A percentile compares a stretch with the other conserved stretches of the same genome.
Conservation (phyloP, 1,140 invertebrate species). For the Orchesella cincta region DNA sequence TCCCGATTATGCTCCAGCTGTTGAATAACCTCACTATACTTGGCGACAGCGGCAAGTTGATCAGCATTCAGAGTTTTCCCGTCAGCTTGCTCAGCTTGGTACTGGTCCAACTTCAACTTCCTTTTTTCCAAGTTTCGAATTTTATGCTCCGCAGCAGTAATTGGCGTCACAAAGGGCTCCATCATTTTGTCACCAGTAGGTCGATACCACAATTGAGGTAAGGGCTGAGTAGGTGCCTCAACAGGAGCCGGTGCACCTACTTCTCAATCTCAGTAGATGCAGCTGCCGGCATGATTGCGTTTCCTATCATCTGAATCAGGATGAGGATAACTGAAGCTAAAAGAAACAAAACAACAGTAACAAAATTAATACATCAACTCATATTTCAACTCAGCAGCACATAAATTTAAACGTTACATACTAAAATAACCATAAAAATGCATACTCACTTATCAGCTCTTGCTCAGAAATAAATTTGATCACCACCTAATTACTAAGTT, state of each 20-base stretch:
- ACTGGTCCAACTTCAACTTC: conserved; percentile 84
- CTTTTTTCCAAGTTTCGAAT: conserved; percentile 93
- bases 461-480: no score
- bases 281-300: background rate
- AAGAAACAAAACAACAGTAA: no score
- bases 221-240: background rate
- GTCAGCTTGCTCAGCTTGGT: conserved; percentile 70
- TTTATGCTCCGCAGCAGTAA: conserved; percentile 87
- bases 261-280: no score
- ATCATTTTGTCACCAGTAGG: conserved; percentile 56
- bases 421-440: no score
- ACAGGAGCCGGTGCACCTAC: background rate
- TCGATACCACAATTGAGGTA: conserved; percentile 60
- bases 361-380: no score
- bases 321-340: no score
- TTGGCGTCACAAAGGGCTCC: conserved; percentile 76
- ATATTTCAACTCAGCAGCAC: no score
- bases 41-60: conserved; percentile 81
- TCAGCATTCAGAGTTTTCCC: conserved; percentile 76
- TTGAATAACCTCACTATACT: conserved; percentile 83
- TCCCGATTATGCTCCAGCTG: conserved; percentile 85
- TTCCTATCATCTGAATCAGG: no score
- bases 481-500: no score
- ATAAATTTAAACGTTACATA: no score
- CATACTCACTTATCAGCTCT: no score